phyloP scores from a whole-genome alignment of 2,888 invertebrate genomes.

The Agapetus fuscipes region DNA sequence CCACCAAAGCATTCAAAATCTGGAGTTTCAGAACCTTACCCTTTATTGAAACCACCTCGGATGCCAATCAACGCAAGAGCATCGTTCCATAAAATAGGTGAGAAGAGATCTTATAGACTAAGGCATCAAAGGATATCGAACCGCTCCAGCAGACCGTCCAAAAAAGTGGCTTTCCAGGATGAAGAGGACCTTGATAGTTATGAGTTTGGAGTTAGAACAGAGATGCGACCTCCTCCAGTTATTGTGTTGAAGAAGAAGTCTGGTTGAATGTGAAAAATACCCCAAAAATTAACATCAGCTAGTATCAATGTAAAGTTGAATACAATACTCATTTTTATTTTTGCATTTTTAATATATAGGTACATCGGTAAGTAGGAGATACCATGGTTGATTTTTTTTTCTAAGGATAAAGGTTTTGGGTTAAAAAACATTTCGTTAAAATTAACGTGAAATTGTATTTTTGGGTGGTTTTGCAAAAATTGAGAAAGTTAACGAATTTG shows the following conservation, averaged over 20 bases:
- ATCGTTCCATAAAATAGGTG: conserved; percentile 25
- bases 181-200: conserved; percentile 11
- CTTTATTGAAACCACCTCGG: conserved; percentile 39
- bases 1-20: conserved; percentile 18
- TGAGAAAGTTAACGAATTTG: background rate
- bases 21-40: conserved; percentile 36
- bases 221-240: conserved; percentile 16
- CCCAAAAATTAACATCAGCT: no score
- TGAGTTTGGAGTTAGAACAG: conserved; percentile 12
- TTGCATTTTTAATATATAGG: no score
- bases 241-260: conserved; percentile 7
- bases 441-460: no score
- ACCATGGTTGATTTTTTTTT: no score
- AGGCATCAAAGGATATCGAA: conserved; percentile 7
- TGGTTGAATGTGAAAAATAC: conserved; percentile 1
- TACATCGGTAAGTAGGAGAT: no score
- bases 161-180: conserved; percentile 4
- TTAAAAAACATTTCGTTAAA: no score
- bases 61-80: conserved; percentile 25
- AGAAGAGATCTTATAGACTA: conserved; percentile 25
- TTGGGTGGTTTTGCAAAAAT: background rate
- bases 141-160: conserved; percentile 6
- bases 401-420: no score
- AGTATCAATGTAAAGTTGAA: no score
- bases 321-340: no score